Evolutionary conservation across 2,797 vertebrate species (phyloP).

Genomic region (Phoxinus dragarum): DNA sequence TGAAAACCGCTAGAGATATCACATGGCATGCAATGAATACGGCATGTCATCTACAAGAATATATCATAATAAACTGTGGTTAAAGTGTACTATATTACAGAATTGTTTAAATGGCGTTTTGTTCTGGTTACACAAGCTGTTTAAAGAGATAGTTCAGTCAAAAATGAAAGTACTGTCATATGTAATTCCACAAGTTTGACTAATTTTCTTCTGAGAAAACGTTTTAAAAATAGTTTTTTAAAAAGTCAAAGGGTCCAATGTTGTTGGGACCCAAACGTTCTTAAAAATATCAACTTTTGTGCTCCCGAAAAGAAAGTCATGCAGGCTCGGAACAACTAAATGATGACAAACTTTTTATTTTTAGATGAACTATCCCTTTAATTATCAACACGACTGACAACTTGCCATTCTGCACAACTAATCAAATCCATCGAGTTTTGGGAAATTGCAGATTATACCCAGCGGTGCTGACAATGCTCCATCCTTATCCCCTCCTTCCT

Average conservation of each 20-base stretch:
- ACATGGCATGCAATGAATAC: neutral
- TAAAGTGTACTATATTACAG: neutral
- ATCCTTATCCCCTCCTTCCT: conserved; percentile 52
- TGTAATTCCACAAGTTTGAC: neutral
- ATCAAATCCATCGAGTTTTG: conserved; percentile 3
- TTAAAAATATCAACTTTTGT: neutral
- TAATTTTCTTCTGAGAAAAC: neutral
- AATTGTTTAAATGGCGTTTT: neutral
- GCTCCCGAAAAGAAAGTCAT: neutral
- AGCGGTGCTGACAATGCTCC: conserved; percentile 45
- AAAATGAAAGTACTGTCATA: neutral
- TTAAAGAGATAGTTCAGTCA: neutral
- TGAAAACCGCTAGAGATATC: neutral
- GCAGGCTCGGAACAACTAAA: neutral
- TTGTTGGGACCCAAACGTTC: neutral
- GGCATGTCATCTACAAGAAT: neutral
- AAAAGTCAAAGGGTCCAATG: neutral
- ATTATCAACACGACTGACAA: conserved; percentile 13
- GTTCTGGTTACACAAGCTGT: neutral
- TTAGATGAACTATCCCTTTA: neutral
- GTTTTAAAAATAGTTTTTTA: too few species aligned
- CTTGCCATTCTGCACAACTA: neutral
- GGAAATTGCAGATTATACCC: conserved; percentile 22
- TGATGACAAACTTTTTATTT: neutral
- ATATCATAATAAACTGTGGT: neutral